Evolutionary conservation across 2,888 invertebrate species (phyloP), one percentile per base, ranked within the genome.

Genomic region (Cheilosia vulpina): DNA sequence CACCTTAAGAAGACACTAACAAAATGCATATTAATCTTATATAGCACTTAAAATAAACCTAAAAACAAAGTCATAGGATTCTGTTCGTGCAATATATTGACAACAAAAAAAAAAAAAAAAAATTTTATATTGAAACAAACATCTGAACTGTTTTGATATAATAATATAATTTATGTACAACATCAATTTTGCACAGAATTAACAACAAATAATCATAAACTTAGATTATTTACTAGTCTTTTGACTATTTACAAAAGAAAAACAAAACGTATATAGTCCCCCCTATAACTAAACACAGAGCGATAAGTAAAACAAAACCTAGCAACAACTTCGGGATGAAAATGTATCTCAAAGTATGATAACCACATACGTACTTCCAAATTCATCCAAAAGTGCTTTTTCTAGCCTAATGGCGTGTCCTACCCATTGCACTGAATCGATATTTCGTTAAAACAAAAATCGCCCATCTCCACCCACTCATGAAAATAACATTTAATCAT

Each of bases 181-280:
- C 71, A 85, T 66, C 69, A 68, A 75, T 63, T 81, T 85, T 80
- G 78, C 83, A 78, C 83, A 78, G 53, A 65, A 83, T 57, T 63
- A 78, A 52, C 50, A 73, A 63, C 5, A 52, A 50, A 47, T 69
- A 80, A 66, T 68, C 76, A 76, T 72, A 80, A 68, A 68, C 81
- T 80, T 81, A 85, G 75, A 76, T 81, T 84, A 84, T 80, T 80
- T 84, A 84, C 80, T 76, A 85, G 85, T 85, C 85, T 85, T 81
- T 85, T 85, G 85, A 85, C 85, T 85, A 81, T 85, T 85, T 81
- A 77, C 76, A 68, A 68, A 53, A 65, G 41, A 73, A 11, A 71
- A 50, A 53, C 31, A 60, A 19, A 62, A 57, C 43, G 55, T 71
- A 21, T 78, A 21, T 78, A 72, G 66, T 38, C 79, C 71, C 72